phyloP scores from a whole-genome alignment of 2,113 vertebrate genomes.

The Elachura formosa region DNA sequence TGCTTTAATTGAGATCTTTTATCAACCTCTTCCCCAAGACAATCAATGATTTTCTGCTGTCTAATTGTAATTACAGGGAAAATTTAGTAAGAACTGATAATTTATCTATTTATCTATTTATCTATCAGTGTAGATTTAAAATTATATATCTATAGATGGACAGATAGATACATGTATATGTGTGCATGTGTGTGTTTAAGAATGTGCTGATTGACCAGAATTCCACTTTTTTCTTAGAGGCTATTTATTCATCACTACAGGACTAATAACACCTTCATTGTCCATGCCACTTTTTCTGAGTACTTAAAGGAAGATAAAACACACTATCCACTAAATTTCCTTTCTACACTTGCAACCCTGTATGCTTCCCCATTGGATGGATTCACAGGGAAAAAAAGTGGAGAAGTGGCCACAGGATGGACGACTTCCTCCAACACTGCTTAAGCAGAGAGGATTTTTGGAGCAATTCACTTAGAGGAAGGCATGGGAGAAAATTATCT shows the following conservation, averaged over 20 bases:
- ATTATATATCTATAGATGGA: too few species aligned
- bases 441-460: not conserved
- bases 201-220: not conserved
- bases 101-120: not conserved
- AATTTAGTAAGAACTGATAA: not conserved
- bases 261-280: not conserved
- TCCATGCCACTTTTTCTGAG: not conserved
- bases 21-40: not conserved
- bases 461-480: not conserved
- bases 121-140: not conserved
- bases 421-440: not conserved
- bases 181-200: rapidly evolving
- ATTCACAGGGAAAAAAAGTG: not conserved
- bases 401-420: not conserved
- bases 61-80: not conserved
- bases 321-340: not conserved
- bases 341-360: not conserved
- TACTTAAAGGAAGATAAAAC: not conserved
- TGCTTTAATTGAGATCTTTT: not conserved
- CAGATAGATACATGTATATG: too few species aligned
- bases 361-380: rapidly evolving
- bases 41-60: not conserved
- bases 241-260: not conserved
- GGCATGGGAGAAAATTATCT: not conserved
- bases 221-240: not conserved